A percentile compares a stretch with the other conserved stretches of the same genome.
Conservation (phyloP, 2,113 vertebrate genomes). For the Amphiprion ocellaris region DNA sequence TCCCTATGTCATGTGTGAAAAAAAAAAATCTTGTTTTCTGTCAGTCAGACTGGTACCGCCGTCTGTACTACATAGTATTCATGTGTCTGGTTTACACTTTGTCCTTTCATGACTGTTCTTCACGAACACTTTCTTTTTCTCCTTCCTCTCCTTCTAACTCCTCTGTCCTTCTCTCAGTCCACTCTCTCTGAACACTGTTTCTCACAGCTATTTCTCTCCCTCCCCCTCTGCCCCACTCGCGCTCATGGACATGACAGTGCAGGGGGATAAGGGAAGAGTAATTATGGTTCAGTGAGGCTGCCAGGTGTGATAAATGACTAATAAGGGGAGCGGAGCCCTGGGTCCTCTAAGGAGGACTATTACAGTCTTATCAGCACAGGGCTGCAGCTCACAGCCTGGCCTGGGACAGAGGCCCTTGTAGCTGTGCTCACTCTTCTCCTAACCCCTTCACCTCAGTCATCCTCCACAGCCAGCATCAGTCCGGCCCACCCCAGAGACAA, state of each 20-base stretch:
- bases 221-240: slow-evolving; percentile 68
- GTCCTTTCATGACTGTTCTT: slow-evolving; percentile 72
- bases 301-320: slow-evolving; percentile 99
- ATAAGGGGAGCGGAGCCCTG: slow-evolving; percentile 94
- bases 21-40: slow-evolving; percentile 85
- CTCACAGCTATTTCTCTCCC: slow-evolving; percentile 69
- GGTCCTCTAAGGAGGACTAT: slow-evolving; percentile 99
- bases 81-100: slow-evolving; percentile 49
- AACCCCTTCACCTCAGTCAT: slow-evolving; percentile 81
- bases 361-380: slow-evolving; percentile 98
- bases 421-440: slow-evolving; percentile 80
- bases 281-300: slow-evolving; percentile 99
- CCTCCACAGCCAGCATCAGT: slow-evolving; percentile 66
- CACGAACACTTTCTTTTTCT: slow-evolving; percentile 84
- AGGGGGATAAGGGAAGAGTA: slow-evolving; percentile 99
- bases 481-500: slow-evolving; percentile 79
- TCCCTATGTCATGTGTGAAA: slow-evolving; percentile 62
- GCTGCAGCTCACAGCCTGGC: slow-evolving; percentile 87
- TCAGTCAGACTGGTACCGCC: slow-evolving; percentile 78
- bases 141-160: slow-evolving; percentile 55
- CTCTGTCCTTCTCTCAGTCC: slow-evolving; percentile 70
- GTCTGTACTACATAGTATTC: slow-evolving; percentile 74
- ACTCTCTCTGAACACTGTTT: slow-evolving; percentile 71
- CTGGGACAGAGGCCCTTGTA: slow-evolving; percentile 88
- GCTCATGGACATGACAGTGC: slow-evolving; percentile 95